Base-by-base conservation (phyloP, 2,888 invertebrate species). In the Dasypogon diadema region DNA sequence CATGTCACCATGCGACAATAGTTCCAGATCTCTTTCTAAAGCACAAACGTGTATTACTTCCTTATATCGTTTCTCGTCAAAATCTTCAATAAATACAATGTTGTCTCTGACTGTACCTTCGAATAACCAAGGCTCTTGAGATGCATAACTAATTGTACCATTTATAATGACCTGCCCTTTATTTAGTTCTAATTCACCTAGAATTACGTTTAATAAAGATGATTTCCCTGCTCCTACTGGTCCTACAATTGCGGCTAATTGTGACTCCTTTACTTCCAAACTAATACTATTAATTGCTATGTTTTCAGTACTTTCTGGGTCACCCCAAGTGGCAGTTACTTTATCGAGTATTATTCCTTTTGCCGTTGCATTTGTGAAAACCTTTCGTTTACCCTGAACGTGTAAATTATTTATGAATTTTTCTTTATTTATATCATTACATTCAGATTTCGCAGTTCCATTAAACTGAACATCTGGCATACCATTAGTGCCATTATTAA, bases 101-200 rank as follows among this genome's bases (percentile, higher is more conserved):
- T 99, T 99, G 82, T 98, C 96, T 8, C 95, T 89, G 0, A 99
- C 92, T 77, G 94, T 93, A 24, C 92, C 90, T 87, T 85, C 90
- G 81, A 93, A 93, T 5, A 93, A 87, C 96, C 96, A 97, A 0
- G 96, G 91, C 80, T 95, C 92, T 82, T 96, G 95, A 46, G 93
- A 89, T 0, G 93, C 92, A 82, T 96, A 97, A 24, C 91, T 91
- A 0, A 92, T 82, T 60, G 86, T 87, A 2, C 96, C 96, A 22
- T 87, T 86, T 0, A 92, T 87, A 16, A 87, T 83, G 14, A 90
- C 82, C 22, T 81, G 89, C 81, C 94, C 94, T n/a, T 83, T 79
- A 12, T 84, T 86, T 1, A 91, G 86, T 12, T 89, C 87, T 0
- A 93, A 85, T 83, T 95, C 95, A 3, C 91, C 89, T 3, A 97